phyloP scores from a whole-genome alignment of 2,888 invertebrate genomes.

The Plebejus argus region DNA sequence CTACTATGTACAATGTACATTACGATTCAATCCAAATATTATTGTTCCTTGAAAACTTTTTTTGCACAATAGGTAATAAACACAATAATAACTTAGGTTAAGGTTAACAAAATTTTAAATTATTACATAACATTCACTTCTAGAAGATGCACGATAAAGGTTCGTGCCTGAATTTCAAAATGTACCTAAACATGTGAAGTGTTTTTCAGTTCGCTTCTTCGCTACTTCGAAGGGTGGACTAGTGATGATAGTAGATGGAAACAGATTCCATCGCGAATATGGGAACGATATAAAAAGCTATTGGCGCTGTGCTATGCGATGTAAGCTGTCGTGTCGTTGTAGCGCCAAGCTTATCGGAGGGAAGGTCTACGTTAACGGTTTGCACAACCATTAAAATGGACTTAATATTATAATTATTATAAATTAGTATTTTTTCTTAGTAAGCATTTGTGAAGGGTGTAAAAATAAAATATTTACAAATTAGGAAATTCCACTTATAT shows the following conservation, averaged over 20 bases:
- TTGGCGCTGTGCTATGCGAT: conserved; percentile 61
- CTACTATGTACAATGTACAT: too few relatives aligned
- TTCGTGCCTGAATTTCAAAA: background rate
- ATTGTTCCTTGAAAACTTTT: too few relatives aligned
- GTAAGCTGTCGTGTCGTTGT: conserved; percentile 53
- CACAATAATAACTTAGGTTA: too few relatives aligned
- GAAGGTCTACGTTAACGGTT: conserved; percentile 49
- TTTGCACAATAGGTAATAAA: too few relatives aligned
- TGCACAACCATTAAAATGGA: conserved; percentile 51
- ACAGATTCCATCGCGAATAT: conserved; percentile 59
- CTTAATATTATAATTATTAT: background rate
- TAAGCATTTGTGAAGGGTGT: background rate
- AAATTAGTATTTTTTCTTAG: background rate
- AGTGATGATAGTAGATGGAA: conserved; percentile 52
- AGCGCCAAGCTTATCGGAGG: conserved; percentile 55
- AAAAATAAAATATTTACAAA: background rate
- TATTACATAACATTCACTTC: background rate
- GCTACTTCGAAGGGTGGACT: conserved; percentile 57
- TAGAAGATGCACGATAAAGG: background rate
- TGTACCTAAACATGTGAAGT: background rate
- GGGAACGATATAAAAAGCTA: conserved; percentile 54
- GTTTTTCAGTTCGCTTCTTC: conserved; percentile 49
- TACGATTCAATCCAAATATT: too few relatives aligned
- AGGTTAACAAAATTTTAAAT: too few relatives aligned
- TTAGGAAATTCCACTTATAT: too few relatives aligned